Percentiles rank a stretch among this genome's conserved stretches.
phyloP scores from a whole-genome alignment of 2,888 invertebrate species.

The Blastobasis adustella region DNA sequence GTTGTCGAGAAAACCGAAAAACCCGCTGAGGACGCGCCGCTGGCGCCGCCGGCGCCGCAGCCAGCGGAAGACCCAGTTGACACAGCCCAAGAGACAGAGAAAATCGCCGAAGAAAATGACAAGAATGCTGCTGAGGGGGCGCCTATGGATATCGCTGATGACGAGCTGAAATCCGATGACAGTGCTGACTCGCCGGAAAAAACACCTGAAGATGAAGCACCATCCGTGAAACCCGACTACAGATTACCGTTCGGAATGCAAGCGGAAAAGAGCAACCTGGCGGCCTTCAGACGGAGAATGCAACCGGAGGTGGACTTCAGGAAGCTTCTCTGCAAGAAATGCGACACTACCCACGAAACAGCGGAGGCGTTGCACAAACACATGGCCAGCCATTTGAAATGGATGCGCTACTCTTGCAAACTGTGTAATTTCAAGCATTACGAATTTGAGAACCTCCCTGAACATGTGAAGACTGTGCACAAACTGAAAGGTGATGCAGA shows the following conservation, averaged over 20 bases:
- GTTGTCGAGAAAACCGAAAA: too few relatives aligned
- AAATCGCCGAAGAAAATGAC: constrained; percentile 15
- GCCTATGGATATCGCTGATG: constrained; percentile 28
- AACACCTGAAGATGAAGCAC: constrained; percentile 5
- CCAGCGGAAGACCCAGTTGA: too few relatives aligned
- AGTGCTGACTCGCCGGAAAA: constrained; percentile 32
- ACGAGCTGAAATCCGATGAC: constrained; percentile 27
- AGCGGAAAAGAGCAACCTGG: constrained; percentile 53
- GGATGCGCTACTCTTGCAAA: constrained; percentile 84
- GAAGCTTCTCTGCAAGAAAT: constrained; percentile 67
- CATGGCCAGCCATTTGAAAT: constrained; percentile 79
- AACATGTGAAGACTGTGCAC: constrained; percentile 78
- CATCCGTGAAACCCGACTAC: constrained; percentile 19
- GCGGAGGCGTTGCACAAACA: constrained; percentile 74
- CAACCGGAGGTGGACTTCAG: constrained; percentile 50
- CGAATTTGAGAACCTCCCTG: constrained; percentile 77
- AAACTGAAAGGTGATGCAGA: constrained; percentile 73
- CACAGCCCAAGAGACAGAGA: too few relatives aligned
- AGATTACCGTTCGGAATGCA: constrained; percentile 50
- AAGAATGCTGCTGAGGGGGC: constrained; percentile 18
- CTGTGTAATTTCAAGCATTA: constrained; percentile 82
- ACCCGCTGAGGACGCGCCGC: too few relatives aligned
- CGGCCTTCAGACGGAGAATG: constrained; percentile 49
- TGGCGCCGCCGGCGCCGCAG: too few relatives aligned
- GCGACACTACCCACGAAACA: constrained; percentile 62